Conservation (phyloP, 1,140 invertebrate species). For the Thaumetopoea pityocampa region DNA sequence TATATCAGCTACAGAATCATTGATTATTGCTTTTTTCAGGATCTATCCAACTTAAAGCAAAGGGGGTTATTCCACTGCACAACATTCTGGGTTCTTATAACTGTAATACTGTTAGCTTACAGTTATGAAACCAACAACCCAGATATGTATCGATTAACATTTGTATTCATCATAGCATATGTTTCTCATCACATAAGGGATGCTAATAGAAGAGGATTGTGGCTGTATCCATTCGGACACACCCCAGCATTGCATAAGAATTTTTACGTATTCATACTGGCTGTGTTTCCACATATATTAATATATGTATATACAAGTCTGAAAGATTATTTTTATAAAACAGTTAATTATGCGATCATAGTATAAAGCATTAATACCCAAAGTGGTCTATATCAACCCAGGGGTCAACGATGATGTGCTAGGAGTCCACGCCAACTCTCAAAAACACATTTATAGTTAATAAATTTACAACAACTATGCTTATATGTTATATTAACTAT, state of each 20-base stretch:
- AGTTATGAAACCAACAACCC: slow-evolving; percentile 38
- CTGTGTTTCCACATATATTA: slow-evolving; percentile 33
- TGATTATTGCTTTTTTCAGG: slow-evolving; percentile 46
- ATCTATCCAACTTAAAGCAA: slow-evolving; percentile 41
- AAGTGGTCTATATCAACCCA: too few relatives aligned
- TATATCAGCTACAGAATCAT: too few relatives aligned
- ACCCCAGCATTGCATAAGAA: slow-evolving; percentile 38
- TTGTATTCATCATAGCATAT: slow-evolving; percentile 48
- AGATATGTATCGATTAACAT: slow-evolving; percentile 41
- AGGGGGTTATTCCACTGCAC: slow-evolving; percentile 56
- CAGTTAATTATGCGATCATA: slow-evolving; percentile 15
- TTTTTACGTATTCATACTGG: slow-evolving; percentile 35
- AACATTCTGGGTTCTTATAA: slow-evolving; percentile 41
- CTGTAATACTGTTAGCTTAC: slow-evolving; percentile 27
- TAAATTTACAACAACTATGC: too few relatives aligned
- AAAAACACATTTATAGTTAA: too few relatives aligned
- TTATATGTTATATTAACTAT: too few relatives aligned
- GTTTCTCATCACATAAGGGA: slow-evolving; percentile 54
- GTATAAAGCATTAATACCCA: neutral
- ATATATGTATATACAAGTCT: slow-evolving; percentile 29
- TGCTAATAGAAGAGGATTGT: slow-evolving; percentile 46
- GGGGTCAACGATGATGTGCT: too few relatives aligned
- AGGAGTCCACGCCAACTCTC: too few relatives aligned
- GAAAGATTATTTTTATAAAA: slow-evolving; percentile 27
- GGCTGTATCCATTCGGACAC: slow-evolving; percentile 48